phyloP scores from a whole-genome alignment of 2,888 invertebrate species.

The Dicranocentrus wangi region DNA sequence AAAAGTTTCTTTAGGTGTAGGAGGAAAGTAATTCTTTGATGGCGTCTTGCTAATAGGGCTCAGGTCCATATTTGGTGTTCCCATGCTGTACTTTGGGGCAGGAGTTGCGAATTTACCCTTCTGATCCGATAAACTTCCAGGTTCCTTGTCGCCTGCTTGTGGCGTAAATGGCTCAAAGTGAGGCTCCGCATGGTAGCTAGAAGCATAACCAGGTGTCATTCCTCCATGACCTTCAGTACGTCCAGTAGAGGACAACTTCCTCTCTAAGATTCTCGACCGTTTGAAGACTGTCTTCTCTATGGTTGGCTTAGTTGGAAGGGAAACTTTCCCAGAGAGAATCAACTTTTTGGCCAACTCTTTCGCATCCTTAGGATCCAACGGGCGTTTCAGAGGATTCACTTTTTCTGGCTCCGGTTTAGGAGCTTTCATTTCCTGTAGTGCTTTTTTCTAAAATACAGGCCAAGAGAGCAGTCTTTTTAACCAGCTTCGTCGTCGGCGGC shows the following conservation, averaged over 20 bases:
- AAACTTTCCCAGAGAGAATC: slow-evolving; percentile 93
- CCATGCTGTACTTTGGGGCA: slow-evolving; percentile 47
- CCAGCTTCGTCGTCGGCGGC: background rate
- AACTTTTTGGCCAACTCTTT: slow-evolving; percentile 95
- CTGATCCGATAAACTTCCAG: slow-evolving; percentile 10
- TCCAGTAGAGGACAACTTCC: slow-evolving; percentile 78
- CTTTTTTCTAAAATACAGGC: slow-evolving; percentile 82
- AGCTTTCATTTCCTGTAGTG: slow-evolving; percentile 84
- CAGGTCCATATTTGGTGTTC: slow-evolving; percentile 22
- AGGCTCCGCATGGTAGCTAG: slow-evolving; percentile 44
- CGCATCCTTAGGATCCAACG: slow-evolving; percentile 92
- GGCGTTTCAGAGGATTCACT: slow-evolving; percentile 83
- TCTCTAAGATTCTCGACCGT: slow-evolving; percentile 87
- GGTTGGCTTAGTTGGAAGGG: slow-evolving; percentile 87
- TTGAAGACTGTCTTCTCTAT: slow-evolving; percentile 94
- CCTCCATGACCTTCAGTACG: slow-evolving; percentile 66
- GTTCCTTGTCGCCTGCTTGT: slow-evolving; percentile 36
- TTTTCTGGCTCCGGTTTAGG: slow-evolving; percentile 94
- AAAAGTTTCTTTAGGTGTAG: slow-evolving; percentile 15
- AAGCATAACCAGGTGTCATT: slow-evolving; percentile 62
- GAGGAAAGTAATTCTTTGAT: background rate
- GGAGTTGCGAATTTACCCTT: slow-evolving; percentile 25
- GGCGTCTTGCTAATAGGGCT: background rate
- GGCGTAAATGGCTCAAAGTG: slow-evolving; percentile 71
- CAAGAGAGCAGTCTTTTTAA: background rate